phyloP scores from a whole-genome alignment of 1,140 invertebrate genomes.

The Micrasema longulum region DNA sequence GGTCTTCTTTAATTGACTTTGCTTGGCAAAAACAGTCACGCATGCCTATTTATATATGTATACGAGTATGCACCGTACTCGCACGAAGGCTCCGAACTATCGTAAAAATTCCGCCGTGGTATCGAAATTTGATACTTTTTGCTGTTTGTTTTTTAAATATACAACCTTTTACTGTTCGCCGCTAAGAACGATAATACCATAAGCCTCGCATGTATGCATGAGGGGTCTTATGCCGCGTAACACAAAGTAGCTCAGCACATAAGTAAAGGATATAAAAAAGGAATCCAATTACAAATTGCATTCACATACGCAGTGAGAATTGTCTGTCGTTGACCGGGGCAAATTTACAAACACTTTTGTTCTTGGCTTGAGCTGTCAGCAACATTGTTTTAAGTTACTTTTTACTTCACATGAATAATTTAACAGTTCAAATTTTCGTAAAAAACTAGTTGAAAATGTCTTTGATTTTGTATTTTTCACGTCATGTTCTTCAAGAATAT shows the following conservation, averaged over 20 bases:
- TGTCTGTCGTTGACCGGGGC: conserved; percentile 46
- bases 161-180: conserved; percentile 28
- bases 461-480: too few species aligned
- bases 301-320: conserved; percentile 49
- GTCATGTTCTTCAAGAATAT: too few species aligned
- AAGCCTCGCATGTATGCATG: conserved; percentile 31
- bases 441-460: too few species aligned
- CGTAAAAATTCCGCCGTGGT: neutral
- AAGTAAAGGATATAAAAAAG: neutral
- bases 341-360: neutral
- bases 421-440: too few species aligned
- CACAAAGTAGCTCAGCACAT: neutral
- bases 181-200: conserved; percentile 37
- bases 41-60: neutral
- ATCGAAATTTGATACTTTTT: neutral
- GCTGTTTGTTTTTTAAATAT: neutral
- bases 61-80: neutral
- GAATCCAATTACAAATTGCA: conserved; percentile 48
- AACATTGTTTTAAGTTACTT: too few species aligned
- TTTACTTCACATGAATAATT: too few species aligned
- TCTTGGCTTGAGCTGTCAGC: too few species aligned
- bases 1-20: neutral
- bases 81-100: neutral
- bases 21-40: conserved; percentile 1
- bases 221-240: conserved; percentile 35